Percentiles rank a stretch among this genome's conserved stretches.
Evolutionary conservation across 2,797 vertebrate species (phyloP).

Genomic region (Scolopax rusticola): DNA sequence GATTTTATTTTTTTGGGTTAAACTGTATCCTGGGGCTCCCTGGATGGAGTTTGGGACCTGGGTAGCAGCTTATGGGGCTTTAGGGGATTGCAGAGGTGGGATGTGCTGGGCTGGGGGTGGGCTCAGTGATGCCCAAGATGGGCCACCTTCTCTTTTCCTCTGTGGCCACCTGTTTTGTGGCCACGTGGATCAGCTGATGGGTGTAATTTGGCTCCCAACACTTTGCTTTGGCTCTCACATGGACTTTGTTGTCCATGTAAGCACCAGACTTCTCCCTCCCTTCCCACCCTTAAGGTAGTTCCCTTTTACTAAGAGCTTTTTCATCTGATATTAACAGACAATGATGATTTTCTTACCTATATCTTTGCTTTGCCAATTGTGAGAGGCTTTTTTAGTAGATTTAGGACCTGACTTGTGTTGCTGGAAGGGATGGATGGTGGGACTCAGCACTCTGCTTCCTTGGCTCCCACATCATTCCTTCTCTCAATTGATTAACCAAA

Average conservation of each 20-base stretch:
- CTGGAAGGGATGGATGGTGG: too few relatives aligned
- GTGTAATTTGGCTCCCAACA: neutral
- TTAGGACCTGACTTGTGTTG: too few relatives aligned
- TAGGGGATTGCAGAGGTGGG: neutral
- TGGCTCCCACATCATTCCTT: fast-evolving
- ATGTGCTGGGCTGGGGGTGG: neutral
- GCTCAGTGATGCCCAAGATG: neutral
- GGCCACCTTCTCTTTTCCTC: neutral
- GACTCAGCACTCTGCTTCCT: neutral
- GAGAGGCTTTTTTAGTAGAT: too few relatives aligned
- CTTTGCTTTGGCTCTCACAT: fast-evolving
- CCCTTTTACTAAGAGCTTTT: neutral
- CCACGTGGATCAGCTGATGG: fast-evolving
- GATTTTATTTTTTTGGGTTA: too few relatives aligned
- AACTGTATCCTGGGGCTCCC: neutral
- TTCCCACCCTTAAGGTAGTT: neutral
- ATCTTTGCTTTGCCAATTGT: too few relatives aligned
- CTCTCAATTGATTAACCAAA: neutral
- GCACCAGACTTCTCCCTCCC: neutral
- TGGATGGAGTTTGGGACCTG: fast-evolving
- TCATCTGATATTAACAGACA: neutral
- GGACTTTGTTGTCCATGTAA: neutral
- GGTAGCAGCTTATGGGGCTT: fast-evolving
- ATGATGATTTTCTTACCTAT: neutral
- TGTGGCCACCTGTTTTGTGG: fast-evolving